These are phyloP conservation scores for Palythoa heliodiscus DNA, from an alignment of 92 coral and sea anemone species.

Conservation along the genomic window DNA sequence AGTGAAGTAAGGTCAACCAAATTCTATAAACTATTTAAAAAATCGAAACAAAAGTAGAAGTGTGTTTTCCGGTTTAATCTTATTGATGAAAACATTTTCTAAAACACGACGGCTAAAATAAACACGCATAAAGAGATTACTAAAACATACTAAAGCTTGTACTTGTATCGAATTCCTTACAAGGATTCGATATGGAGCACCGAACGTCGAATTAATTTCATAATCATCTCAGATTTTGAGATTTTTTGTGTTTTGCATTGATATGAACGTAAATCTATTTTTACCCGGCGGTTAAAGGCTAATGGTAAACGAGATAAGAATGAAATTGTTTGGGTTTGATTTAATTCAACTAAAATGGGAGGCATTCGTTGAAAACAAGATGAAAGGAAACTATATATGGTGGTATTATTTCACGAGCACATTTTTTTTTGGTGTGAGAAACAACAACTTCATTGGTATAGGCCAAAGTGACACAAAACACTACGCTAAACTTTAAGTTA, in stretches of 20 bases:
- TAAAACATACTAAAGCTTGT: background rate
- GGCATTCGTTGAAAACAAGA: constrained; percentile 8
- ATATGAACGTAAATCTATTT: constrained; percentile 3
- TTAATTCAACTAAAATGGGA: constrained; percentile 14
- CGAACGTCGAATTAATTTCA: background rate
- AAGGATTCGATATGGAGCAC: background rate
- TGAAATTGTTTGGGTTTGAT: constrained; percentile 22
- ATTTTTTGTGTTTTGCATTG: constrained; percentile 6
- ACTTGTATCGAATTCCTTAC: background rate
- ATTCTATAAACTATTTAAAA: constrained; percentile 6
- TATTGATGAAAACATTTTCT: background rate
- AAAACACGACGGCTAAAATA: background rate
- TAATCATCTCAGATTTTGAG: background rate
- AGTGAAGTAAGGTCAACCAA: background rate
- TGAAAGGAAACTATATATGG: background rate
- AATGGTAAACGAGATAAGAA: constrained; percentile 15
- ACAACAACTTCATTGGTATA: background rate
- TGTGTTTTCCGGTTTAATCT: background rate
- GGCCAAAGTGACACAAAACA: background rate
- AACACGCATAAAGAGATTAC: background rate
- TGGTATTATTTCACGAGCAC: background rate
- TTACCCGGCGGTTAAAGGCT: background rate
- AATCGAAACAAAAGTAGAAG: constrained; percentile 17
- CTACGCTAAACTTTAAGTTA: background rate
- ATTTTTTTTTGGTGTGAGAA: background rate